Conservation (phyloP, 2,113 vertebrate genomes). For the Chelonoidis abingdonii region DNA sequence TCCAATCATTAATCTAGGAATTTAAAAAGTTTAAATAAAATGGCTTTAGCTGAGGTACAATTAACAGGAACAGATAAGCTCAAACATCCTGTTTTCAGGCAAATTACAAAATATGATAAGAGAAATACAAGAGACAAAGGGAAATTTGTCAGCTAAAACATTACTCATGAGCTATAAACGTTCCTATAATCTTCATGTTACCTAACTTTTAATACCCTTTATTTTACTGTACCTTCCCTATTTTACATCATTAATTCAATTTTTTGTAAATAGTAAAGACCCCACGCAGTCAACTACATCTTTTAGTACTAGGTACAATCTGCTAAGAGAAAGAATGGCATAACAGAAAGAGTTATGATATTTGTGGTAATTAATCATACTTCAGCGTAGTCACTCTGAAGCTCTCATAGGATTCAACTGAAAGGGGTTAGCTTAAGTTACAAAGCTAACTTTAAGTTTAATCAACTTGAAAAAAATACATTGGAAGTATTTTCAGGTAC, state of each 20-base stretch:
- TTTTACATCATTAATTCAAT: background rate
- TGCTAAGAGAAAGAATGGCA: background rate
- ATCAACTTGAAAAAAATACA: too few relatives aligned
- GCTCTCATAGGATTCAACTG: background rate
- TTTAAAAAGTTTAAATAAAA: background rate
- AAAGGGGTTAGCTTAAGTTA: background rate
- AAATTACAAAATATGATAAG: background rate
- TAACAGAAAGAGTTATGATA: background rate
- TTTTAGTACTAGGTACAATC: background rate
- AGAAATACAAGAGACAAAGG: background rate
- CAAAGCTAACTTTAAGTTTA: background rate
- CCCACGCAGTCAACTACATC: background rate
- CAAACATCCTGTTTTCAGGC: background rate
- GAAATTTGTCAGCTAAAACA: background rate
- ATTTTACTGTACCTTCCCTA: background rate
- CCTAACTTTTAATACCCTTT: background rate
- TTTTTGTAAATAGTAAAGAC: background rate
- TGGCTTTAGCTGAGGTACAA: background rate
- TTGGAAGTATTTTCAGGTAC: background rate
- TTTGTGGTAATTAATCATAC: background rate
- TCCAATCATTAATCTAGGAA: background rate
- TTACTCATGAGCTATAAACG: background rate
- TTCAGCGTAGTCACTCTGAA: background rate
- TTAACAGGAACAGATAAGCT: background rate
- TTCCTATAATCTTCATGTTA: background rate